Evolutionary conservation across 2,888 invertebrate species (phyloP).

Genomic region (Drosophila macrospina): DNA sequence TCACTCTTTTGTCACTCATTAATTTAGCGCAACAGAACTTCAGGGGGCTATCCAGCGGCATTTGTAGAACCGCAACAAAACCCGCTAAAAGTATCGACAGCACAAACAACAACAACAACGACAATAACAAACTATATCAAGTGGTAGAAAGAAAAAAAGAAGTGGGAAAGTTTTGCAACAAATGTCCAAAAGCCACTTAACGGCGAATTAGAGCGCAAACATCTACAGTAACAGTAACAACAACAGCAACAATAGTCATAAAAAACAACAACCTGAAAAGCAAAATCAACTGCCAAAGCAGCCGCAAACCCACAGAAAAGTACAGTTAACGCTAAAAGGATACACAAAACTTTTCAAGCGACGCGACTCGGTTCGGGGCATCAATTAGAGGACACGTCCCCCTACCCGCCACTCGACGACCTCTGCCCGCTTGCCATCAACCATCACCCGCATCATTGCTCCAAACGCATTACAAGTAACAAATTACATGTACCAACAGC

Average conservation of each 20-base stretch:
- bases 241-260: slow-evolving; percentile 31
- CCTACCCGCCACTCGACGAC: neutral
- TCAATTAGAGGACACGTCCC: slow-evolving; percentile 44
- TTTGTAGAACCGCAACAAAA: slow-evolving; percentile 41
- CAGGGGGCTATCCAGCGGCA: slow-evolving; percentile 37
- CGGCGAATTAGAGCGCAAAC: slow-evolving; percentile 75
- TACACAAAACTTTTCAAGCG: slow-evolving; percentile 66
- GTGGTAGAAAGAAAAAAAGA: slow-evolving; percentile 17
- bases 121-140: slow-evolving; percentile 22
- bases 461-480: slow-evolving; percentile 8
- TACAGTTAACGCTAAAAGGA: slow-evolving; percentile 73
- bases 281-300: slow-evolving; percentile 31
- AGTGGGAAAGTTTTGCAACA: slow-evolving; percentile 64
- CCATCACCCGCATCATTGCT: slow-evolving; percentile 13
- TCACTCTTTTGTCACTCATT: slow-evolving; percentile 48
- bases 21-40: slow-evolving; percentile 50
- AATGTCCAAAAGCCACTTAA: slow-evolving; percentile 79
- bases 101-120: slow-evolving; percentile 26
- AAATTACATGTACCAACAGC: slow-evolving; percentile 11
- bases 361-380: slow-evolving; percentile 33
- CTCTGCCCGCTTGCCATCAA: neutral
- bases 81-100: slow-evolving; percentile 53
- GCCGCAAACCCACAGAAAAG: slow-evolving; percentile 40
- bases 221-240: slow-evolving; percentile 37
- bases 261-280: slow-evolving; percentile 15